Conservation (phyloP, 2,797 vertebrate genomes). For the Smutsia temminckii region DNA sequence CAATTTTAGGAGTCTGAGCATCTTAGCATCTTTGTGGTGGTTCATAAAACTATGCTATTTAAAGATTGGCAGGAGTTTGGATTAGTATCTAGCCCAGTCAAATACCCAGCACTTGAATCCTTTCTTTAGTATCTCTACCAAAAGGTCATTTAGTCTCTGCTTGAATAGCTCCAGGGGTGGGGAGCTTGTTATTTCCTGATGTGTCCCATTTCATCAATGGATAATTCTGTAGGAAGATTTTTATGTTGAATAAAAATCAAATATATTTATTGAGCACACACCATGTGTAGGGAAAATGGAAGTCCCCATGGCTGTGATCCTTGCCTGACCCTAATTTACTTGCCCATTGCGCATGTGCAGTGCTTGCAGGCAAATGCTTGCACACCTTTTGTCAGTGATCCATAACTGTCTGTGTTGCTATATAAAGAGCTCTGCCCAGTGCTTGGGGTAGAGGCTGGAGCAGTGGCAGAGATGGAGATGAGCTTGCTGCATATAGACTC, state of each 20-base stretch:
- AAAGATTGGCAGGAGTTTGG: background rate
- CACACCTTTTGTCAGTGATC: too few species aligned
- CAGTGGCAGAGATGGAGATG: too few species aligned
- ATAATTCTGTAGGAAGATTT: background rate
- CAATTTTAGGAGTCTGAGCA: background rate
- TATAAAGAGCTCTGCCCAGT: too few species aligned
- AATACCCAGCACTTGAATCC: background rate
- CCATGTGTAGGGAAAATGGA: background rate
- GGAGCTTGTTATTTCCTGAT: background rate
- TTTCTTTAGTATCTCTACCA: background rate
- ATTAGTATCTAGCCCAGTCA: background rate
- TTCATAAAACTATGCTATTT: conserved; percentile 8
- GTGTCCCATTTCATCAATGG: background rate
- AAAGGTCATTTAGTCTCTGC: background rate
- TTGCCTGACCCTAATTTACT: too few species aligned
- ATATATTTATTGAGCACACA: background rate
- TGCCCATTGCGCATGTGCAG: too few species aligned
- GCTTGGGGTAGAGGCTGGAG: too few species aligned
- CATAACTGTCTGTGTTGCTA: too few species aligned
- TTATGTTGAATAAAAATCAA: conserved; percentile 4
- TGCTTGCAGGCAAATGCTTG: too few species aligned
- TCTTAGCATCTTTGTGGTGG: background rate
- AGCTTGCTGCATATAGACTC: too few species aligned
- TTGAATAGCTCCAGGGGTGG: background rate
- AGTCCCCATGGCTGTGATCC: too few species aligned